phyloP scores from a whole-genome alignment of 2,797 vertebrate genomes.

The Gobio occitaniae region DNA sequence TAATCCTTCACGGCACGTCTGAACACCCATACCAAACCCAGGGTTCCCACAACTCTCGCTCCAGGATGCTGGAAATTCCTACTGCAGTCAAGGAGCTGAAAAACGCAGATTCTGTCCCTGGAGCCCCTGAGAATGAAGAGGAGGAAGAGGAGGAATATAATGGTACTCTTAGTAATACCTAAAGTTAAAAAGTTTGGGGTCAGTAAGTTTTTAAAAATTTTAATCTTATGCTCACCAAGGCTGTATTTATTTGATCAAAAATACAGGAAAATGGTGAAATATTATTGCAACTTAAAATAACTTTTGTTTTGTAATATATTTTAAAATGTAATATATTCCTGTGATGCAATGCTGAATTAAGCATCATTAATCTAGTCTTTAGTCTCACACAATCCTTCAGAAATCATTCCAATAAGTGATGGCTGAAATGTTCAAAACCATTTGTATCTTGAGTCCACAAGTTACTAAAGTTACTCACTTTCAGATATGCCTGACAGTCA shows the following conservation, averaged over 20 bases:
- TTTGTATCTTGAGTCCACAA: no score
- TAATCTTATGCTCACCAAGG: background rate
- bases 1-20: conserved; percentile 85
- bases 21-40: conserved; percentile 79
- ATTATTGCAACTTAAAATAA: no score
- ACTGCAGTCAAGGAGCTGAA: conserved; percentile 66
- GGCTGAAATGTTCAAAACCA: background rate
- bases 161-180: conserved; percentile 71
- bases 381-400: background rate
- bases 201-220: background rate
- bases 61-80: conserved; percentile 74
- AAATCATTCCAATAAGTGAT: background rate
- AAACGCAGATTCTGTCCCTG: conserved; percentile 57
- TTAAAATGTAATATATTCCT: background rate
- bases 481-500: background rate
- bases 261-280: background rate
- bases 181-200: background rate
- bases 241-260: conserved; percentile 1
- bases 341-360: background rate
- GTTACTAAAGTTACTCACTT: background rate
- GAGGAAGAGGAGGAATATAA: conserved; percentile 86
- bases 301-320: no score
- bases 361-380: background rate
- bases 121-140: conserved; percentile 75
- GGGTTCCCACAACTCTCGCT: conserved; percentile 68